phyloP scores from a whole-genome alignment of 2,888 invertebrate species.

The Magallana nippona region DNA sequence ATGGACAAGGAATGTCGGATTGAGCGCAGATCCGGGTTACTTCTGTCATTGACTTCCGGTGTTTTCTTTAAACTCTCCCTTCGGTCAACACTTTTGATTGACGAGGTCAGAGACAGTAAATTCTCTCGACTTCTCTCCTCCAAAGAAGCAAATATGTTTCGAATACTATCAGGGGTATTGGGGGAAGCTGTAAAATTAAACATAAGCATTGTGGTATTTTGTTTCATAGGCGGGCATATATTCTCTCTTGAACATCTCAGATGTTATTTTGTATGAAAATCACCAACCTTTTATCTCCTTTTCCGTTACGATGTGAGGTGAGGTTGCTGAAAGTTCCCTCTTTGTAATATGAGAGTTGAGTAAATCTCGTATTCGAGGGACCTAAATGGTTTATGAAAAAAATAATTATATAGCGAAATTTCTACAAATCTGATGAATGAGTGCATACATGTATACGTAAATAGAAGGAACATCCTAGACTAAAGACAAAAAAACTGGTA shows the following conservation, averaged over 20 bases:
- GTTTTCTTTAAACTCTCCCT: constrained; percentile 56
- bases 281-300: neutral
- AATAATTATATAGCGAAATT: no score
- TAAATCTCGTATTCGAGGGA: constrained; percentile 41
- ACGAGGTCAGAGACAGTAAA: constrained; percentile 59
- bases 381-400: constrained; percentile 17
- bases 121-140: constrained; percentile 63
- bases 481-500: no score
- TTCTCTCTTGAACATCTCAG: no score
- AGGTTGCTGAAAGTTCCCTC: neutral
- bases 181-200: neutral
- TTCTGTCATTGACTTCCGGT: constrained; percentile 60
- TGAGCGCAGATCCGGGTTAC: constrained; percentile 52
- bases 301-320: neutral
- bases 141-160: constrained; percentile 63
- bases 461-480: no score
- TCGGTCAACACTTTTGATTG: constrained; percentile 65
- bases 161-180: constrained; percentile 46
- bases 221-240: no score
- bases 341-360: constrained; percentile 35
- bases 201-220: neutral
- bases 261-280: neutral
- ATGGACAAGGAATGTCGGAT: constrained; percentile 64
- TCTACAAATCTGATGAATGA: no score
- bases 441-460: no score